Base-by-base conservation (phyloP, 2,797 vertebrate species). In the Sorex maritimensis region DNA sequence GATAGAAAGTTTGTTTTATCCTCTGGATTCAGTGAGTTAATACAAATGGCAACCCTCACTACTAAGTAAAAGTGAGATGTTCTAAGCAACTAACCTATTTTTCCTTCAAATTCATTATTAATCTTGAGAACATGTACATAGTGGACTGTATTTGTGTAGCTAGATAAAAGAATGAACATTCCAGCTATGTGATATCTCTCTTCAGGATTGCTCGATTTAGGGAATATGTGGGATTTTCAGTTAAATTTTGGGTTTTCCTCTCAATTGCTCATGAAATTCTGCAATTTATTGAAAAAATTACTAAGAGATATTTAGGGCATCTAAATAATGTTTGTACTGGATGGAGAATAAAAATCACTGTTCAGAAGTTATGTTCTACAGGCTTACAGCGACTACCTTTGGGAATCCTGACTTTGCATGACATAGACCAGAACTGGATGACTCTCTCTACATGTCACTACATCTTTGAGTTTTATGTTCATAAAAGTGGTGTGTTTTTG, bases 101-200 rank as follows among this genome's bases (percentile, higher is more conserved):
- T 34, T 72, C 44, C 72, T 90, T 44, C 88, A 52, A 26, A 30
- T 38, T 73, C 38, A 26, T 78, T 89, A 74, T 61, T 77, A 34
- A 78, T 69, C 19, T 65, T 81, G 41, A 84, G 21, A 71, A 73
- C 1, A n/a, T 9, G 1, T 41, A 11, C 78, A 10, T 71, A 38
- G 41, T 21, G 9, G 2, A n/a, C 38, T 65, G 6, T n/a, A 44
- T 63, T 34, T 71, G 5, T 52, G 30, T 17, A 19, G 23, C 15
- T 19, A 44, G 19, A 86, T 34, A 34, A 34, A 34, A 34, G 34
- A 2, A 34, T 34, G 34, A 34, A 34, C 34, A 34, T 34, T 34
- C 34, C 49, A 52, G 49, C 10, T 14, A 26, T 8, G 13, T 12
- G 13, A 44, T 2, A 34, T 30, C 0, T 26, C 26, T 68, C 21